Evolutionary conservation across 1,140 invertebrate species (phyloP), one percentile per base, ranked within the genome.

Genomic region (Teleopsis dalmanni): DNA sequence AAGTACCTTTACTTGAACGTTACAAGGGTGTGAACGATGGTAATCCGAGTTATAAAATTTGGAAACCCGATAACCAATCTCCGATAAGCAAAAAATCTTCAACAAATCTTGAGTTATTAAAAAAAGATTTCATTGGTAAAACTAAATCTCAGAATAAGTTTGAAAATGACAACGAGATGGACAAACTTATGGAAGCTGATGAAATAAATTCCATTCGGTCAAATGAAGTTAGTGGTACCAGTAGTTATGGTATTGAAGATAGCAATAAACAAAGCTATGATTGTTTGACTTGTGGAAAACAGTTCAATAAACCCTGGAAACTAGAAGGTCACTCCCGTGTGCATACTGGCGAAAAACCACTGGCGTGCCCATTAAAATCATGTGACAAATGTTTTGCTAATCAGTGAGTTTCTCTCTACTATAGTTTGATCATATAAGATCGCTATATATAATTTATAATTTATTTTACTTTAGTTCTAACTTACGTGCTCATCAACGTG

Each of bases 331-430:
- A 85, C 56, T 60, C 80, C 25, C 72, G 82, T 1, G 72, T 81
- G 2, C 83, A 84, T 53, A 84, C 81, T 0, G 82, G 82, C 0
- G 85, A 87, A 60, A 66, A 80, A 23, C 82, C 82, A 1, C 84
- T 83, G 50, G 73, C 75, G 6, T 85, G 82, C 53, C 81, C 81
- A 0, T 73, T 80, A n/a, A 51, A 58, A 2, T 61, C 53, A 3
- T 85, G 82, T 56, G 73, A 78, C 2, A 84, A 83, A 57, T 79
- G 80, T 0, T 88, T 88, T 62, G 83, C 85, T 25, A 85, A 88
- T 69, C 77, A 84, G 79, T 83, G 13, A 45, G 34, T 44, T n/a
- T n/a, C n/a, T n/a, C n/a, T n/a, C n/a, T n/a, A n/a, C n/a, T n/a
- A n/a, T n/a, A n/a, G n/a, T n/a, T 43, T 11, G 23, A 43, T 10